A percentile compares a stretch with the other conserved stretches of the same genome.
phyloP scores from a whole-genome alignment of 2,797 vertebrate genomes.

The Gymnodraco acuticeps region DNA sequence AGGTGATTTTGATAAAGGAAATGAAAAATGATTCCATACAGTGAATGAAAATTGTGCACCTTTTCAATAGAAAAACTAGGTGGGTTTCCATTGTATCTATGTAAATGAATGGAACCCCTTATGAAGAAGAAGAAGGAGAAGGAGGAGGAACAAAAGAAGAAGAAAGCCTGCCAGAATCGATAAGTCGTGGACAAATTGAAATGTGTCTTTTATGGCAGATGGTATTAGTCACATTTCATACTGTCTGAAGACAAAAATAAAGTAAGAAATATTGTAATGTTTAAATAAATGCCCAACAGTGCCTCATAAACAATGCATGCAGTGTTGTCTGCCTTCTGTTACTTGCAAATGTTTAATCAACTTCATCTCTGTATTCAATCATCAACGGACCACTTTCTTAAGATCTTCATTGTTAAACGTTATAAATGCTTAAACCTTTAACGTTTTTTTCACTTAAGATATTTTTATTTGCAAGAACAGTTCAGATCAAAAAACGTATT shows the following conservation, averaged over 20 bases:
- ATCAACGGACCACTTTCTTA: background rate
- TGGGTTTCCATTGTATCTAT: background rate
- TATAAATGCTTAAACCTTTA: background rate
- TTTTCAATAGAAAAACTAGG: background rate
- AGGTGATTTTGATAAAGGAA: constrained; percentile 11
- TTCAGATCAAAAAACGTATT: constrained; percentile 28
- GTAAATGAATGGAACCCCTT: background rate
- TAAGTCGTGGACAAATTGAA: constrained; percentile 1
- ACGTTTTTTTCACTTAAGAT: background rate
- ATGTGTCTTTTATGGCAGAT: constrained; percentile 6
- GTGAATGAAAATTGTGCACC: background rate
- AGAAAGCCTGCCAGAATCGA: constrained; percentile 3
- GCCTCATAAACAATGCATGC: background rate
- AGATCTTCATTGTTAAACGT: background rate
- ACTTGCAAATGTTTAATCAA: background rate
- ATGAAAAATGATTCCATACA: background rate
- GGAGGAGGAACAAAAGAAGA: constrained; percentile 7
- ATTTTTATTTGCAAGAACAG: constrained; percentile 10
- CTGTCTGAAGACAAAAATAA: constrained; percentile 1
- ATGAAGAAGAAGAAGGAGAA: constrained; percentile 3
- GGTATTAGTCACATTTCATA: constrained; percentile 12
- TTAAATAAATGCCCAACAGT: constrained; percentile 1
- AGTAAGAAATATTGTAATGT: background rate
- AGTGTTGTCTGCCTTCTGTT: background rate
- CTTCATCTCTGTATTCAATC: background rate